These are phyloP conservation scores for Benitochromis conjunctus DNA, from an alignment of 2,113 vertebrate species.

Conservation along the genomic window DNA sequence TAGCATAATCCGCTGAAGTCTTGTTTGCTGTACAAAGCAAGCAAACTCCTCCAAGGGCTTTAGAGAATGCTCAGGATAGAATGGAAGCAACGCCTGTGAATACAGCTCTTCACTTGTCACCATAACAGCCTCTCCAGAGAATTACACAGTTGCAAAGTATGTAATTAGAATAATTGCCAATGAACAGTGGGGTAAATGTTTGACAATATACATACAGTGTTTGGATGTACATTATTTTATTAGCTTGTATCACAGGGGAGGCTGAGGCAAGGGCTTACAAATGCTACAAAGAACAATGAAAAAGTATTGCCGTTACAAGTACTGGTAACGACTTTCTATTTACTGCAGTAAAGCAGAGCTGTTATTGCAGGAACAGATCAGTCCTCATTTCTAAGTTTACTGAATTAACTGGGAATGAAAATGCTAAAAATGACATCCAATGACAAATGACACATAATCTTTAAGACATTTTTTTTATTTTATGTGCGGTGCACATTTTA, in stretches of 20 bases:
- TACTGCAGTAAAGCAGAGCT: not conserved
- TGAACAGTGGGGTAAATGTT: conserved; percentile 13
- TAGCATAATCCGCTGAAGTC: conserved; percentile 49
- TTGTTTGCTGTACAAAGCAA: conserved; percentile 59
- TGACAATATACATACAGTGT: not conserved
- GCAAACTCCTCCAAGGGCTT: conserved; percentile 27
- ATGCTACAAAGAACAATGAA: not conserved
- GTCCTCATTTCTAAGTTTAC: not conserved
- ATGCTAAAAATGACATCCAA: not conserved
- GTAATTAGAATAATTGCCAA: conserved; percentile 59
- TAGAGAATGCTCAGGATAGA: conserved; percentile 26
- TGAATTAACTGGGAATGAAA: not conserved
- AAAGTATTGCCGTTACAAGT: not conserved
- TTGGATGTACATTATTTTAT: conserved; percentile 22
- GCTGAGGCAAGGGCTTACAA: not conserved
- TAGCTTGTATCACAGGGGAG: not conserved
- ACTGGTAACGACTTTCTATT: not conserved
- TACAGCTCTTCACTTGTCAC: conserved; percentile 32
- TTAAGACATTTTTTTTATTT: not conserved
- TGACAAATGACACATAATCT: not conserved
- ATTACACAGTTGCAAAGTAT: conserved; percentile 39
- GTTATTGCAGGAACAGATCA: not conserved
- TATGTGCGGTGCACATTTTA: not conserved
- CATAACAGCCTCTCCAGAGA: conserved; percentile 46
- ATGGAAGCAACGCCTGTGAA: conserved; percentile 5